Conservation (phyloP, 1,140 invertebrate genomes). For the Tetramorium simillimum region DNA sequence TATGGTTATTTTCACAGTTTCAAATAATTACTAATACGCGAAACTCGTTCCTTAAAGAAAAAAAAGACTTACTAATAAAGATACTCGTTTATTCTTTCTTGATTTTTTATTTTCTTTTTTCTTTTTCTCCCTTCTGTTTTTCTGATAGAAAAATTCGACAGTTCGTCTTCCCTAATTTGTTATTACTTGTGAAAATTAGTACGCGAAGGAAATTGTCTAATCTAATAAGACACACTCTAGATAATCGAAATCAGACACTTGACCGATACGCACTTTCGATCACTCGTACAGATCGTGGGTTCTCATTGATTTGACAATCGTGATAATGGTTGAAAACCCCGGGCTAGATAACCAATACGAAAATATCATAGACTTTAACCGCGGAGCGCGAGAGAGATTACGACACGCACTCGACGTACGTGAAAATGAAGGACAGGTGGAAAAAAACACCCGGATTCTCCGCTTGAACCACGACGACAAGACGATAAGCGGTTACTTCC, state of each 20-base stretch:
- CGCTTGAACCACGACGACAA: background rate
- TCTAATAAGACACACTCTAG: background rate
- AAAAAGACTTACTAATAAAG: background rate
- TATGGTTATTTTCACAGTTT: background rate
- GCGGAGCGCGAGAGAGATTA: conserved; percentile 24
- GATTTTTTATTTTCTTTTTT: background rate
- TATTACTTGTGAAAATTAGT: background rate
- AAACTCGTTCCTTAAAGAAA: background rate
- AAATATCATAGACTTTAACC: conserved; percentile 50
- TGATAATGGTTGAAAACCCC: conserved; percentile 18
- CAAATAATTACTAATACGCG: background rate
- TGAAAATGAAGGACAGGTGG: background rate
- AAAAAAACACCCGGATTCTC: background rate
- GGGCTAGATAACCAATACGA: conserved; percentile 37
- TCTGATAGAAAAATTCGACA: background rate
- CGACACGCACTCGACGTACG: background rate
- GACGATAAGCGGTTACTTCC: background rate
- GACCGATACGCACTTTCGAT: conserved; percentile 48
- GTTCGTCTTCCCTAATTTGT: background rate
- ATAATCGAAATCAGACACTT: conserved; percentile 38
- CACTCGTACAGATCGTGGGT: background rate
- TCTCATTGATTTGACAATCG: conserved; percentile 23
- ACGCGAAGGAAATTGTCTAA: background rate
- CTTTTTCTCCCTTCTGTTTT: too few relatives aligned
- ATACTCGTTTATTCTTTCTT: background rate